Base-by-base conservation (phyloP, 1,140 invertebrate genomes). In the Gryon sp. region DNA sequence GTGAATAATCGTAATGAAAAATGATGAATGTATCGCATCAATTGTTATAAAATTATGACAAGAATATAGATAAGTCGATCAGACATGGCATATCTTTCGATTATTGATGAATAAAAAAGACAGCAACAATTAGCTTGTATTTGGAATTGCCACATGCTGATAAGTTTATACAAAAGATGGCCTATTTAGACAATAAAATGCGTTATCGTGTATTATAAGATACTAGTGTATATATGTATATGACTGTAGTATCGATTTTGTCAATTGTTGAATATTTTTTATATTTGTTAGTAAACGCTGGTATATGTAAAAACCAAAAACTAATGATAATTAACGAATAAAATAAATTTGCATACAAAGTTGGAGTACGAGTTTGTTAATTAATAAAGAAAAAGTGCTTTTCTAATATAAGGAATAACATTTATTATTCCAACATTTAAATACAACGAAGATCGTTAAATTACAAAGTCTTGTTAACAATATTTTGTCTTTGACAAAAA, bases 401-500 rank as follows among this genome's bases (percentile, higher is more conserved):
- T 50, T 45, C 3, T n/a, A n/a, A 22, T 24, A 18, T 19, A 34
- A 8, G 55, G 55, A 70, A 70, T 59, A 52, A 69, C 22, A 4
- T 66, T 62, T 45, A 36, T 60, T 70, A 46, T 60, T 62, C 38
- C 62, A 20, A 18, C 6, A 4, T 50, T 60, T 22, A 7, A 57
- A 59, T 55, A 62, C 40, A 72, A 53, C 34, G 57, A 53, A 72
- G 48, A 46, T 53, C 9, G 6, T 36, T 41, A 24, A 32, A 60
- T 68, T 60, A 40, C 46, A 76, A 60, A 66, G 40, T 75, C 28
- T 60, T 65, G 40, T 52, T 9, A 72, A 72, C 43, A 73, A 50
- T 73, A 62, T 43, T 74, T 52, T 66, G 45, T 74, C 70, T 73
- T 73, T 52, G 19, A 41, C 28, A 20, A 43, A 57, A 60, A 70